phyloP scores from a whole-genome alignment of 2,797 vertebrate genomes.

The Helarctos malayanus region DNA sequence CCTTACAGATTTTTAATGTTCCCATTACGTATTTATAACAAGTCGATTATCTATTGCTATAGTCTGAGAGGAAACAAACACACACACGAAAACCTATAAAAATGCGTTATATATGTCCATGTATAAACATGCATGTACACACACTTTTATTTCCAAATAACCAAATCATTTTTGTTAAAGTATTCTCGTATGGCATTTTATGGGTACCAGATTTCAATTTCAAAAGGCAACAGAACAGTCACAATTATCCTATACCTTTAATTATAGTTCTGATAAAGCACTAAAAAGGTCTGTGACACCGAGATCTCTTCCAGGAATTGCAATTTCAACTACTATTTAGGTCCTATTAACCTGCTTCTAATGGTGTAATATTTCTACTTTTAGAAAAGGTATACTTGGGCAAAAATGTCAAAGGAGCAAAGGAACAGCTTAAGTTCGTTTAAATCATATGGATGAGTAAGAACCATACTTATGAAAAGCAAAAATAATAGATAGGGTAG shows the following conservation, averaged over 20 bases:
- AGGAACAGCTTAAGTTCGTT: neutral
- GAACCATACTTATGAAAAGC: neutral
- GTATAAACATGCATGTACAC: neutral
- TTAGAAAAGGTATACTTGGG: neutral
- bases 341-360: neutral
- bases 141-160: conserved; percentile 28
- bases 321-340: neutral
- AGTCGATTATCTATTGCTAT: neutral
- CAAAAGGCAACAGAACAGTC: conserved; percentile 1
- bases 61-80: neutral
- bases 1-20: neutral
- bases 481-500: neutral
- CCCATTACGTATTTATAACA: neutral
- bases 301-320: neutral
- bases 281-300: neutral
- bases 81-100: neutral
- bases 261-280: neutral
- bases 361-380: neutral
- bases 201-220: neutral
- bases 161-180: neutral
- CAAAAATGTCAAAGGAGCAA: neutral
- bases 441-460: neutral
- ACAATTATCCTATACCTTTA: conserved; percentile 3
- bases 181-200: neutral
- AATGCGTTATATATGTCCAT: neutral